These are phyloP conservation scores for Poecile atricapillus DNA, from an alignment of 2,113 vertebrate genomes.

Conservation along the genomic window DNA sequence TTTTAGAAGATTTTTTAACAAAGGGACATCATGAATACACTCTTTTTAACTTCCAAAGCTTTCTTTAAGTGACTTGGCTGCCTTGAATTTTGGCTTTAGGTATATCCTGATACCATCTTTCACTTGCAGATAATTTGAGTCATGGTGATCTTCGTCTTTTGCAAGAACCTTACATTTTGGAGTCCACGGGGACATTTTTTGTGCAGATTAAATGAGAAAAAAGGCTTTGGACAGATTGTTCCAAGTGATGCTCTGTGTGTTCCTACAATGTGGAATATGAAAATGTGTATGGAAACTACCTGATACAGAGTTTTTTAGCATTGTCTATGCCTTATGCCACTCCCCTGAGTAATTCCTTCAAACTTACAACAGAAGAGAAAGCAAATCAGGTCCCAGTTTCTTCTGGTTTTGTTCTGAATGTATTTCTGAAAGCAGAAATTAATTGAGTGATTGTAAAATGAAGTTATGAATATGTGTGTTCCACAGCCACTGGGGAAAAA, in stretches of 20 bases:
- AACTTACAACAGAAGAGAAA: background rate
- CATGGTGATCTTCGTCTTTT: background rate
- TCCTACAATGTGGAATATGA: background rate
- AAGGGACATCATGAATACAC: background rate
- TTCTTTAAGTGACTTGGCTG: background rate
- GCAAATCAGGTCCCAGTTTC: background rate
- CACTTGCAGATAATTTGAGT: background rate
- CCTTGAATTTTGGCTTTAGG: background rate
- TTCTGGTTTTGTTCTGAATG: background rate
- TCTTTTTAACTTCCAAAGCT: background rate
- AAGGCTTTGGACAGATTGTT: background rate
- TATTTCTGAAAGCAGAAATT: background rate
- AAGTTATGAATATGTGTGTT: background rate
- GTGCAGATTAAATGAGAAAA: background rate
- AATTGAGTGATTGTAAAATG: background rate
- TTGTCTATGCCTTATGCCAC: background rate
- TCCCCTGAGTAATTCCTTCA: background rate
- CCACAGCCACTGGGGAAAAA: background rate
- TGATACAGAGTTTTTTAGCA: background rate
- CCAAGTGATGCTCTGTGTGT: background rate
- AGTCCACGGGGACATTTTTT: background rate
- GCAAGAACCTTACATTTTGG: background rate
- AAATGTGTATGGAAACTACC: background rate
- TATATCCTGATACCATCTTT: background rate
- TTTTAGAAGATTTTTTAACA: background rate